Percentiles rank a stretch among this genome's conserved stretches.
Evolutionary conservation across 1,140 invertebrate genomes (phyloP).

Genomic region (Chrysomallon squamiferum): DNA sequence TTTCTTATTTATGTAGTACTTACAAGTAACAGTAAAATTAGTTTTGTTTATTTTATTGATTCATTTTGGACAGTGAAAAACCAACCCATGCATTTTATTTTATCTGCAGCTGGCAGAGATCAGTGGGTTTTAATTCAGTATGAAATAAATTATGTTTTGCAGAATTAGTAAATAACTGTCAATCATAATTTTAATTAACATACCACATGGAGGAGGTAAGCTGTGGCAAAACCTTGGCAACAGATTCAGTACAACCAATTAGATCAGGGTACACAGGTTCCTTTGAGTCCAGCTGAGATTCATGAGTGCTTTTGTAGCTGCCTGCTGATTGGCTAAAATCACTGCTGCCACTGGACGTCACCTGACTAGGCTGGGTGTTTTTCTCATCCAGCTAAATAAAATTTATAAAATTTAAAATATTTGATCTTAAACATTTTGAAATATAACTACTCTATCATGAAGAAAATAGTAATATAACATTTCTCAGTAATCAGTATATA

Average conservation of each 20-base stretch:
- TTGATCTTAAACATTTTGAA: background rate
- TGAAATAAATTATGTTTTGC: too few relatives aligned
- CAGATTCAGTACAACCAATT: conserved; percentile 31
- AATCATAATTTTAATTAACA: too few relatives aligned
- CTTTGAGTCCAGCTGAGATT: conserved; percentile 47
- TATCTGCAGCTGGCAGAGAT: too few relatives aligned
- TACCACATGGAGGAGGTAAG: conserved; percentile 56
- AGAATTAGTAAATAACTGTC: too few relatives aligned
- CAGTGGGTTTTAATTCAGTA: too few relatives aligned
- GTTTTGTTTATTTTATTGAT: too few relatives aligned
- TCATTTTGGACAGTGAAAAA: too few relatives aligned
- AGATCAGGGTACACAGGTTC: conserved; percentile 49
- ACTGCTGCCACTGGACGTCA: background rate
- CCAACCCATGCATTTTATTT: too few relatives aligned
- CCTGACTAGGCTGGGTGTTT: background rate
- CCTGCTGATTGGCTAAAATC: conserved; percentile 18
- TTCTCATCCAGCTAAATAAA: background rate
- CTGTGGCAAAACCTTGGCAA: conserved; percentile 51
- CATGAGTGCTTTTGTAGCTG: conserved; percentile 46
- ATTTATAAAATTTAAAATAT: background rate
- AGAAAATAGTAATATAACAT: too few relatives aligned
- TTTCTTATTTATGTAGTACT: too few relatives aligned
- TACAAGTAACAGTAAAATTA: too few relatives aligned
- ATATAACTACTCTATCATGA: background rate
- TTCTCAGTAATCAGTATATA: too few relatives aligned